Evolutionary conservation across 2,888 invertebrate species (phyloP).

Genomic region (Eristalinus aeneus): DNA sequence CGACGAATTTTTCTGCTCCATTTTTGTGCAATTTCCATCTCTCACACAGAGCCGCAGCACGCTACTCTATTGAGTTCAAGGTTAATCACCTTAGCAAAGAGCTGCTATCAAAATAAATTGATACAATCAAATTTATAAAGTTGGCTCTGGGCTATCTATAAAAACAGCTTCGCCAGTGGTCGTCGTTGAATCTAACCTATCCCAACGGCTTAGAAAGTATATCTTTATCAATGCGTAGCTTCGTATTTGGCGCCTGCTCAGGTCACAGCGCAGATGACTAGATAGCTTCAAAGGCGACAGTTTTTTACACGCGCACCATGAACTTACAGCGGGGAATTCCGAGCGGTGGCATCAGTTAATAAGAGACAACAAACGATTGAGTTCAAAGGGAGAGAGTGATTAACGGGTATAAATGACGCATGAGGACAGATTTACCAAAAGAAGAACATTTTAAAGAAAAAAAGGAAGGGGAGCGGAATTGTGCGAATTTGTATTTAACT

Average conservation of each 20-base stretch:
- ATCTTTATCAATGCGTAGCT: background rate
- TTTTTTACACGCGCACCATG: background rate
- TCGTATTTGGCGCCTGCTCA: background rate
- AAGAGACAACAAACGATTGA: background rate
- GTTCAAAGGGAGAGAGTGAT: background rate
- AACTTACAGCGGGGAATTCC: background rate
- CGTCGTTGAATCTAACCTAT: background rate
- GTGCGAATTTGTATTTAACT: too few relatives aligned
- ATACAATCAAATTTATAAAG: background rate
- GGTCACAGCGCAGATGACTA: background rate
- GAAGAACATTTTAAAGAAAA: background rate
- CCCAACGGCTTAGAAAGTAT: background rate
- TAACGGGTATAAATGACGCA: background rate
- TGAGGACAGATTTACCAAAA: background rate
- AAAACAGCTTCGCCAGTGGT: background rate
- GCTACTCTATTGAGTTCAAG: background rate
- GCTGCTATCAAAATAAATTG: background rate
- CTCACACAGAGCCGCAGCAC: background rate
- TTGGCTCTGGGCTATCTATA: background rate
- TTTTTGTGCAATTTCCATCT: background rate
- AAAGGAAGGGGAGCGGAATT: too few relatives aligned
- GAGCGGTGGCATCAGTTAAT: background rate
- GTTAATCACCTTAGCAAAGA: background rate
- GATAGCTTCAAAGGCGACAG: background rate
- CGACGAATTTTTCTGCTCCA: background rate